Conservation (phyloP, 2,113 vertebrate species). For the Nanger granti region DNA sequence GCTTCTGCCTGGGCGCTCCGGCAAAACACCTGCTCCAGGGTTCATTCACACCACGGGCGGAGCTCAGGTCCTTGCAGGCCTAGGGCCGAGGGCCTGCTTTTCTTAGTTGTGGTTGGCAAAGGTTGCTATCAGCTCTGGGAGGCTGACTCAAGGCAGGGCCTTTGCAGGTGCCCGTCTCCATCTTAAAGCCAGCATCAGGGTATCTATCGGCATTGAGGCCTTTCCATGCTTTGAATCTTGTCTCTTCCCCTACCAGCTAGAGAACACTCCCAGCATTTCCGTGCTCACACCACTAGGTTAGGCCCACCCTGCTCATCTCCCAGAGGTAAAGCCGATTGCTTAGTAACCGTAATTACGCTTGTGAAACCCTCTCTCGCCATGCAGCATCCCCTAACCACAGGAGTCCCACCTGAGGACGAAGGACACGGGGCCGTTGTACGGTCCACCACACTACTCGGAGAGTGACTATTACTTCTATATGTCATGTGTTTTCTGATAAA, state of each 20-base stretch:
- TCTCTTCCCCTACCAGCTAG: background rate
- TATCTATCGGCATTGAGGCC: background rate
- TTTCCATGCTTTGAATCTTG: background rate
- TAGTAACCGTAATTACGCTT: background rate
- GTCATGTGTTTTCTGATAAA: background rate
- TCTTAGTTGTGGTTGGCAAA: background rate
- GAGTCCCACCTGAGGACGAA: background rate
- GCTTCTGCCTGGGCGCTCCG: background rate
- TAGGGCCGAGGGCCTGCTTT: background rate
- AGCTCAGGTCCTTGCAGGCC: background rate
- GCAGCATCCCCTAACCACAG: background rate
- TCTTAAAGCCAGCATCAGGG: background rate
- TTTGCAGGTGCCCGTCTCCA: background rate
- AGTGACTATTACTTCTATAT: background rate
- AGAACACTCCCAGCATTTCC: background rate
- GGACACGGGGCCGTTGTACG: background rate
- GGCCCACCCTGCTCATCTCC: background rate
- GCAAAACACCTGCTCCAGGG: background rate
- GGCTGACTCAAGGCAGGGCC: background rate
- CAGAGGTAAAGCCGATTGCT: background rate
- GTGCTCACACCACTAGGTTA: background rate
- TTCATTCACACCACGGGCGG: background rate
- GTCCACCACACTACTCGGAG: background rate
- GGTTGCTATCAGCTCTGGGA: background rate
- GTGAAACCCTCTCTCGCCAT: background rate